Evolutionary conservation across 2,888 invertebrate species (phyloP).

Genomic region (Bruchidius siliquastri): DNA sequence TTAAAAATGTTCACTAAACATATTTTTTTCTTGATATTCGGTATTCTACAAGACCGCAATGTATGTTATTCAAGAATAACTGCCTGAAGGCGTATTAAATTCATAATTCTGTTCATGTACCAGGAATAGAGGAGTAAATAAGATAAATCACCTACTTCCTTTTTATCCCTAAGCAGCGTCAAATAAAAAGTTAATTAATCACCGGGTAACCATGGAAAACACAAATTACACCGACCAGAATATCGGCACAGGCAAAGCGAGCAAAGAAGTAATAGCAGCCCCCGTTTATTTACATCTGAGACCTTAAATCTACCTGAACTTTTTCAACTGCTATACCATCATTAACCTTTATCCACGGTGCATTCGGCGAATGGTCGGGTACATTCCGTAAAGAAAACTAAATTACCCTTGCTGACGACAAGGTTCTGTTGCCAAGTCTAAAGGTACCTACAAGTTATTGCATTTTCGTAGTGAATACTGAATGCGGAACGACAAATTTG

Average conservation of each 20-base stretch:
- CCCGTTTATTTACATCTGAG: conserved; percentile 12
- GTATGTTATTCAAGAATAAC: too few relatives aligned
- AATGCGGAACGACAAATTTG: too few relatives aligned
- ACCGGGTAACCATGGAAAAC: neutral
- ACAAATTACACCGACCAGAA: neutral
- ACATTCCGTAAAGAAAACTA: conserved; percentile 30
- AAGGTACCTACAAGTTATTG: neutral
- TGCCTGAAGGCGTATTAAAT: neutral
- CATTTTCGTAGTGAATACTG: too few relatives aligned
- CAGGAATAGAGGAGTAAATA: neutral
- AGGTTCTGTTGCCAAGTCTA: neutral
- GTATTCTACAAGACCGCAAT: too few relatives aligned
- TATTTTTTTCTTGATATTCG: too few relatives aligned
- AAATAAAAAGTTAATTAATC: neutral
- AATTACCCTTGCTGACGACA: conserved; percentile 20
- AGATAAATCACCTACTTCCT: neutral
- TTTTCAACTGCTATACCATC: conserved; percentile 26
- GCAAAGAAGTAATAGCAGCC: conserved; percentile 8
- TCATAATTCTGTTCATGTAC: neutral
- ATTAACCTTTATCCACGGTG: conserved; percentile 39
- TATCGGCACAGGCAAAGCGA: neutral
- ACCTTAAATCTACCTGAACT: conserved; percentile 31
- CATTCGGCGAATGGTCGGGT: conserved; percentile 35
- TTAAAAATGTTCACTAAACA: too few relatives aligned
- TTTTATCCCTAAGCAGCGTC: neutral